These are phyloP conservation scores for Caranx melampygus DNA, from an alignment of 2,113 vertebrate species.

Conservation along the genomic window DNA sequence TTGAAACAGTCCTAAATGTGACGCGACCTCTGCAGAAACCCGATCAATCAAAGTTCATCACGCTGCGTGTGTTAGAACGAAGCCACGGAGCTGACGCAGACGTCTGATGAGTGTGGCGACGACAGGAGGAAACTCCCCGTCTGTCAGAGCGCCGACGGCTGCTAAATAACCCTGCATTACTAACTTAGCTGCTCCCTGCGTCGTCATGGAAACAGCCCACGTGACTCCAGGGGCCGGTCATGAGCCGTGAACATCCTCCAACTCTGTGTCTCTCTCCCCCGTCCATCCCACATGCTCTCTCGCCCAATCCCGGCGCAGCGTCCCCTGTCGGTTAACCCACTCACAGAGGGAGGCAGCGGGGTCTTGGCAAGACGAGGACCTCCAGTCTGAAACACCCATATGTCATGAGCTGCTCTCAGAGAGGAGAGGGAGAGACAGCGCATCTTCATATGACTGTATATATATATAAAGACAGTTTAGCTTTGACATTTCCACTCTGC, in stretches of 20 bases:
- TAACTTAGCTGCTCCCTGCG: conserved; percentile 65
- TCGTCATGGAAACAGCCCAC: conserved; percentile 75
- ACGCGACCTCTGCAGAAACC: no score
- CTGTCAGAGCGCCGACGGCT: background rate
- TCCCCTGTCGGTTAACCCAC: conserved; percentile 58
- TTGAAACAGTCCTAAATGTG: background rate
- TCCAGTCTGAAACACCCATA: conserved; percentile 49
- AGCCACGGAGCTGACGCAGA: no score
- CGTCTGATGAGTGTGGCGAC: background rate
- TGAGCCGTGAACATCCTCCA: conserved; percentile 66
- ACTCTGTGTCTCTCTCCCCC: conserved; percentile 34
- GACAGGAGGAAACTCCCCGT: conserved; percentile 6
- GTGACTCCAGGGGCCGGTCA: conserved; percentile 62
- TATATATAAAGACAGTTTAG: background rate
- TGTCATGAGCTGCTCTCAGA: conserved; percentile 4
- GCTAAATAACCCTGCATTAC: conserved; percentile 55
- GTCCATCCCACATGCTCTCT: conserved; percentile 50
- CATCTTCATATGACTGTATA: background rate
- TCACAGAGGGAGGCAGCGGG: conserved; percentile 56
- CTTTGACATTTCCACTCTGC: background rate
- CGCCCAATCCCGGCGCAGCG: conserved; percentile 55
- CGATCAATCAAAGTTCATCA: no score
- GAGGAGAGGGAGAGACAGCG: background rate
- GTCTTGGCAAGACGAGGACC: conserved; percentile 41
- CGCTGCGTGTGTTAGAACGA: no score